Evolutionary conservation across 2,797 vertebrate species (phyloP).

Genomic region (Gymnoscopelus microlampas): DNA sequence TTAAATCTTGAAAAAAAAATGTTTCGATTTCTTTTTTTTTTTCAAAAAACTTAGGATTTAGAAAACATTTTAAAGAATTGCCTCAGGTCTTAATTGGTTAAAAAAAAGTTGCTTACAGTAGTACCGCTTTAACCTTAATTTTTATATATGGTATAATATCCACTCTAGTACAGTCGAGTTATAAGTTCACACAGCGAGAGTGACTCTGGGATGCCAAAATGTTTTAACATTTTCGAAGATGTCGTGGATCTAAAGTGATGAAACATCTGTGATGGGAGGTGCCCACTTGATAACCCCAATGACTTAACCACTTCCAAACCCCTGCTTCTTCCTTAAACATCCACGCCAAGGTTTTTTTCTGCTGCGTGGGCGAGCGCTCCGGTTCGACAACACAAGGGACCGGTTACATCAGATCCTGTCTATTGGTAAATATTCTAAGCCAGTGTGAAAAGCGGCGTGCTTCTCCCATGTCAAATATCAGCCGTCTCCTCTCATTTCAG

Average conservation of each 20-base stretch:
- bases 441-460: background rate
- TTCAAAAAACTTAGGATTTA: no score
- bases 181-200: no score
- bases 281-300: background rate
- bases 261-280: background rate
- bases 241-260: background rate
- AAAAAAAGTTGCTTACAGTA: no score
- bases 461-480: slow-evolving; percentile 20
- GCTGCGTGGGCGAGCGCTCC: background rate
- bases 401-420: background rate
- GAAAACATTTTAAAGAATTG: no score
- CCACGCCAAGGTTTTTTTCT: background rate
- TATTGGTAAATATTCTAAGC: slow-evolving; percentile 20
- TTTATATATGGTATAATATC: no score
- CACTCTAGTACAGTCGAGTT: no score
- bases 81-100: no score
- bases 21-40: no score
- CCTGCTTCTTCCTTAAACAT: slow-evolving; percentile 4
- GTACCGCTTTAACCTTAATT: no score
- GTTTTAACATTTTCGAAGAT: background rate
- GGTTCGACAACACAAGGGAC: background rate
- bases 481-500: slow-evolving; percentile 44
- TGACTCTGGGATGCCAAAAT: no score
- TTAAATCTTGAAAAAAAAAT: no score
- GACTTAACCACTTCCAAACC: background rate